Conservation (phyloP, 1,140 invertebrate species). For the Listronotus oregonensis region DNA sequence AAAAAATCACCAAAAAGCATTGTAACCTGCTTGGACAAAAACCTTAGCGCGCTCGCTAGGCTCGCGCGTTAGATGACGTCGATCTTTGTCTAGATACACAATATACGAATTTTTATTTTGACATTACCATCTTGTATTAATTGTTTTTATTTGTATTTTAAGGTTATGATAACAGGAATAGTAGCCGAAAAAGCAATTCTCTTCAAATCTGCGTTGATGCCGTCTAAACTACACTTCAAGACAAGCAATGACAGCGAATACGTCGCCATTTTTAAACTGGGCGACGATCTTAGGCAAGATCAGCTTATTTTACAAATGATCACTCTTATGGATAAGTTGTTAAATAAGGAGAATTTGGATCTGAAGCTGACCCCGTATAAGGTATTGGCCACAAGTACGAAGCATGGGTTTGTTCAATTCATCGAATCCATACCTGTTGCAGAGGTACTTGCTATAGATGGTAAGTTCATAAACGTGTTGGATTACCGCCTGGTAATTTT, state of each 20-base stretch:
- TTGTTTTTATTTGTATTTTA: not conserved
- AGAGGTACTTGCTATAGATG: slow-evolving; percentile 86
- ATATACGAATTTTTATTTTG: too few relatives aligned
- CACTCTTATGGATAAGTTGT: slow-evolving; percentile 95
- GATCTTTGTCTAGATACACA: too few relatives aligned
- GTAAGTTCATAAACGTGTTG: slow-evolving; percentile 50
- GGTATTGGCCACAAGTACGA: slow-evolving; percentile 89
- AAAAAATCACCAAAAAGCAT: too few relatives aligned
- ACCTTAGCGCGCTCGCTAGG: too few relatives aligned
- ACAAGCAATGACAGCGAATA: slow-evolving; percentile 85
- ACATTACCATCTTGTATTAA: too few relatives aligned
- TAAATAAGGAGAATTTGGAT: slow-evolving; percentile 92
- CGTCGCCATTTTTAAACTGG: slow-evolving; percentile 97
- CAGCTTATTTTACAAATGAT: slow-evolving; percentile 98
- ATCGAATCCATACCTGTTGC: slow-evolving; percentile 94
- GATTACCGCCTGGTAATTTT: too few relatives aligned
- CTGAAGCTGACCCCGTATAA: slow-evolving; percentile 94
- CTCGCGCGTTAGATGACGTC: too few relatives aligned
- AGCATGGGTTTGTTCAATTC: slow-evolving; percentile 96
- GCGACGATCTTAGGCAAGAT: slow-evolving; percentile 98
- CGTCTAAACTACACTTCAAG: slow-evolving; percentile 91
- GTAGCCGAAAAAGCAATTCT: slow-evolving; percentile 86
- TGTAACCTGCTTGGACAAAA: too few relatives aligned
- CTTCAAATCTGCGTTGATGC: slow-evolving; percentile 98
- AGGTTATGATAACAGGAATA: slow-evolving; percentile 84